Base-by-base conservation (phyloP, 2,797 vertebrate species). In the Myiotriccus ornatus region DNA sequence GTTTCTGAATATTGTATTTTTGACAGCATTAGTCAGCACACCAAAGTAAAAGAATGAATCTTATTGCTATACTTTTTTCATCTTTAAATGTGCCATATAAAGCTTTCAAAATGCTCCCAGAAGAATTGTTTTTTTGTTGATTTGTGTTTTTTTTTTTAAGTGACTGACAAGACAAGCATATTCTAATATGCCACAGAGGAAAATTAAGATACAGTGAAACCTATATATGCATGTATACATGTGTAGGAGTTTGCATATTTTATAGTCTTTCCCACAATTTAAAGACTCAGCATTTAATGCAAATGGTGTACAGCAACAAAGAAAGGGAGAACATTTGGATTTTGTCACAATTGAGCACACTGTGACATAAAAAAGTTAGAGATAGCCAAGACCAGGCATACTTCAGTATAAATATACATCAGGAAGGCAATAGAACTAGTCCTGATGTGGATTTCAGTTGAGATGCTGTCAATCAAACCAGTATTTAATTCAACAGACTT, bases 401-500 rank as follows among this genome's bases (percentile, higher is more conserved):
- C 41, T 83, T 76, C 70, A 81, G 55, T 57, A 91, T 69, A 92
- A 92, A 78, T 68, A 35, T 69, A 32, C 50, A 80, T 87, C 78
- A 87, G 63, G 35, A 77, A 78, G 28, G 59, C 81, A 91, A 44
- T 0, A 84, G 59, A 81, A 89, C 64, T 30, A 14, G 34, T 68
- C 47, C 73, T 75, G 71, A 78, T 83, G 77, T 60, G 35, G 79
- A 84, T 86, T 87, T 90, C 80, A 49, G 73, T 39, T 57, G 62
- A 63, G 53, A 56, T 44, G 39, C 25, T 86, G 63, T 71, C 92
- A 82, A 24, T 91, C 87, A 90, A 74, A 37, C 7, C 14, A 64
- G 14, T n/a, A 90, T 59, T 93, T 80, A 92, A 97, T 84, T 85
- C 64, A 82, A 84, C 20, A 93, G 57, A 78, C 23, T 86, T 37